Conservation (phyloP, 2,888 invertebrate species). For the Pristionchus exspectatus region DNA sequence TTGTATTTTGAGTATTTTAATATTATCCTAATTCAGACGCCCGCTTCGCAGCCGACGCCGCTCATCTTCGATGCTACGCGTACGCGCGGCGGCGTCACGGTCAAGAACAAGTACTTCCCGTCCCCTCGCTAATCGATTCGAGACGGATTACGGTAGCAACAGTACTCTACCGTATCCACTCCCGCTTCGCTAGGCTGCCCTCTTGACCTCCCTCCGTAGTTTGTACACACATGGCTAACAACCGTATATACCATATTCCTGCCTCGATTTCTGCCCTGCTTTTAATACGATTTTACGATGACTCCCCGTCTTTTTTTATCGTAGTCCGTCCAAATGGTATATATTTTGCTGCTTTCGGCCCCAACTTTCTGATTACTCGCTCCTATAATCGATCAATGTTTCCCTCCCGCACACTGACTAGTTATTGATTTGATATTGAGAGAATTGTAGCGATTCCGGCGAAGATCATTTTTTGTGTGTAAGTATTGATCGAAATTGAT, state of each 20-base stretch:
- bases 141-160: not conserved
- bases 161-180: not conserved
- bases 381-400: slow-evolving; percentile 12
- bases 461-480: not conserved
- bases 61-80: slow-evolving; percentile 12
- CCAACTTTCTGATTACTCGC: slow-evolving; percentile 16
- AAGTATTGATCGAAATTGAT: slow-evolving; percentile 23
- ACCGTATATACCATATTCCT: not conserved
- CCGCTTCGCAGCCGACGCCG: not conserved
- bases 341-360: not conserved
- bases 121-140: slow-evolving; percentile 15
- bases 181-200: not conserved
- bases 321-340: not conserved
- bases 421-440: slow-evolving; percentile 6
- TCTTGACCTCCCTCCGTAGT: not conserved
- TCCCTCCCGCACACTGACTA: slow-evolving; percentile 1
- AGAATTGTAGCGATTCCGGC: not conserved
- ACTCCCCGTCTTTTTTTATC: not conserved
- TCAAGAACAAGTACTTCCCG: slow-evolving; percentile 42
- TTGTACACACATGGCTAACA: slow-evolving; percentile 4
- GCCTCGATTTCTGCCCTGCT: not conserved
- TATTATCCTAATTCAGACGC: not conserved
- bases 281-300: not conserved
- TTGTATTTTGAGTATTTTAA: not conserved
- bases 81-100: slow-evolving; percentile 12